These are phyloP conservation scores for Neodiprion fabricii DNA, from an alignment of 1,140 invertebrate species.

Conservation along the genomic window DNA sequence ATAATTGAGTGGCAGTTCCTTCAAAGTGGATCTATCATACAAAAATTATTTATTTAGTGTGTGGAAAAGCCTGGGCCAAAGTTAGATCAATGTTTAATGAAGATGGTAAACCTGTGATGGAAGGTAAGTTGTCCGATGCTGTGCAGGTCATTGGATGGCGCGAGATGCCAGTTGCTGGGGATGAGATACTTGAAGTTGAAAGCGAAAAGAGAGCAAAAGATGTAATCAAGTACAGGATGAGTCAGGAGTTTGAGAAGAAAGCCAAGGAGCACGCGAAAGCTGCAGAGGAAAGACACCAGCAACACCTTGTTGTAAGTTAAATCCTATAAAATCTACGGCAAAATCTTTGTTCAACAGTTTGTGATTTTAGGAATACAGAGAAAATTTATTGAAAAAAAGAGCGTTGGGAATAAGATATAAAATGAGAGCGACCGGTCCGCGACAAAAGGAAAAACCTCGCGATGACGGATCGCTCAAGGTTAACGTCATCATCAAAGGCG, in stretches of 20 bases:
- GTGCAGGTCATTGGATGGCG: slow-evolving; percentile 91
- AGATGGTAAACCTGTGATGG: slow-evolving; percentile 69
- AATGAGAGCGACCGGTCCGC: slow-evolving; percentile 58
- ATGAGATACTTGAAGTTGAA: slow-evolving; percentile 83
- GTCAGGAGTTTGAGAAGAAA: slow-evolving; percentile 67
- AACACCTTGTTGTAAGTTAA: slow-evolving; percentile 64
- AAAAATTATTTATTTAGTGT: slow-evolving; percentile 60
- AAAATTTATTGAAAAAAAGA: slow-evolving; percentile 68
- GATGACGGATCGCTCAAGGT: slow-evolving; percentile 59
- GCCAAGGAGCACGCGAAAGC: slow-evolving; percentile 63
- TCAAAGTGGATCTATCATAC: too few relatives aligned
- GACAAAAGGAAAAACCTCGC: slow-evolving; percentile 65
- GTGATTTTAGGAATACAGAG: slow-evolving; percentile 68
- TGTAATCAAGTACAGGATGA: slow-evolving; percentile 72
- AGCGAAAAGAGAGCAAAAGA: slow-evolving; percentile 76
- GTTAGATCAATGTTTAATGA: slow-evolving; percentile 88
- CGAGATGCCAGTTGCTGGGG: slow-evolving; percentile 86
- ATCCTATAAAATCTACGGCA: background rate
- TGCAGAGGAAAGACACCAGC: slow-evolving; percentile 72
- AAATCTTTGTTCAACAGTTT: background rate
- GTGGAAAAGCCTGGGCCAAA: slow-evolving; percentile 83
- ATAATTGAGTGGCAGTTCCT: too few relatives aligned
- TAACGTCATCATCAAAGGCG: slow-evolving; percentile 72
- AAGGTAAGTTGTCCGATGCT: slow-evolving; percentile 81
- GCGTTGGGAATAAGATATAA: slow-evolving; percentile 64